Percentiles rank a stretch among this genome's conserved stretches.
phyloP scores from a whole-genome alignment of 2,113 vertebrate genomes.

The Brachionichthys hirsutus region DNA sequence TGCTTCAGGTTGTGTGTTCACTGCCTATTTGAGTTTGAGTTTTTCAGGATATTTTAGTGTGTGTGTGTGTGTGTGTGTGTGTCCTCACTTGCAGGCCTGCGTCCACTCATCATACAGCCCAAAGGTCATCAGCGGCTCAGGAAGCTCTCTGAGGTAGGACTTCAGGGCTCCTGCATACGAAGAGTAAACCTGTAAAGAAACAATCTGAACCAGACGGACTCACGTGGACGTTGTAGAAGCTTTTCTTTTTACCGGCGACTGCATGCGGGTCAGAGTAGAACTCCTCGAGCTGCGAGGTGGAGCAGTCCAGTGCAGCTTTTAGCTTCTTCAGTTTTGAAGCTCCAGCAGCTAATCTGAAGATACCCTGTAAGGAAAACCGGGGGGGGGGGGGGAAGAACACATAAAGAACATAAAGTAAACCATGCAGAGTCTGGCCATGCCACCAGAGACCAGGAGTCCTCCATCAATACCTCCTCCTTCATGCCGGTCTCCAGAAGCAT shows the following conservation, averaged over 20 bases:
- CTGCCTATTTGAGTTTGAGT: conserved; percentile 2
- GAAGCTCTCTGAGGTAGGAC: conserved; percentile 95
- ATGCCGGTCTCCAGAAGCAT: conserved; percentile 97
- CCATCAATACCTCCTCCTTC: conserved; percentile 88
- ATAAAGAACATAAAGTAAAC: too few species aligned
- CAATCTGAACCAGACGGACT: conserved; percentile 7
- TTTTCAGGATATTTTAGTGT: conserved; percentile 18
- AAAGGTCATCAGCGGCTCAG: conserved; percentile 95
- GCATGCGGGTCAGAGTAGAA: conserved; percentile 98
- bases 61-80: neutral
- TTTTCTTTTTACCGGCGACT: conserved; percentile 85
- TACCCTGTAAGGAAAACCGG: conserved; percentile 76
- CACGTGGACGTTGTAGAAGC: conserved; percentile 10
- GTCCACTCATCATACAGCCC: conserved; percentile 93
- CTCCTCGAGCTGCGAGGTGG: conserved; percentile 95
- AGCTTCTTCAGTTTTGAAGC: conserved; percentile 97
- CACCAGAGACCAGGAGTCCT: too few species aligned
- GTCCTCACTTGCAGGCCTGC: conserved; percentile 88
- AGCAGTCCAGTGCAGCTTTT: conserved; percentile 96
- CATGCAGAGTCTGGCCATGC: too few species aligned
- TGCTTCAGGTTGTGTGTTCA: conserved; percentile 15
- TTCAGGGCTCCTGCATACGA: conserved; percentile 88
- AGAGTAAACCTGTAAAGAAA: conserved; percentile 26
- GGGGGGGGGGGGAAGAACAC: neutral
- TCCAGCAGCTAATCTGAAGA: conserved; percentile 96